Evolutionary conservation across 2,888 invertebrate genomes (phyloP).

Genomic region (Idaea biselata): DNA sequence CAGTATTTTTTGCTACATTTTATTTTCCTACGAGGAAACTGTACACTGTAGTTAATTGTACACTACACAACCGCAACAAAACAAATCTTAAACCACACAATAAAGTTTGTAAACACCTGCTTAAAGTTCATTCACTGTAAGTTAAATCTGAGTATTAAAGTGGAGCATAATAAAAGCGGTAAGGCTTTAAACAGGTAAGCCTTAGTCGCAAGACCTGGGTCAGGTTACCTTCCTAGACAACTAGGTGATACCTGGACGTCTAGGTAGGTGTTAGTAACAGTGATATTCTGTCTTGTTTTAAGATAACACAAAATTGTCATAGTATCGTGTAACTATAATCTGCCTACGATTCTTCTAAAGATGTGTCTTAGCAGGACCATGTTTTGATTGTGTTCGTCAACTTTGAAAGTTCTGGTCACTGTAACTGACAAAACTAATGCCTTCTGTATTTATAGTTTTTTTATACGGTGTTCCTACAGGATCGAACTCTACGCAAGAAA

Average conservation of each 20-base stretch:
- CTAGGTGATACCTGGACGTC: conserved; percentile 42
- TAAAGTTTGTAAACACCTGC: conserved; percentile 4
- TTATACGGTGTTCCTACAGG: too few relatives aligned
- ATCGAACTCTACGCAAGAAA: too few relatives aligned
- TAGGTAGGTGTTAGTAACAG: background rate
- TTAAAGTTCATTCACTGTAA: conserved; percentile 31
- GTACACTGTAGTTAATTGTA: conserved; percentile 7
- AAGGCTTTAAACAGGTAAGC: conserved; percentile 55
- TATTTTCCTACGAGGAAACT: too few relatives aligned
- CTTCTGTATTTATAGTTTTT: too few relatives aligned
- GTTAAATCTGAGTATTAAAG: conserved; percentile 56
- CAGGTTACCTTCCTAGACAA: conserved; percentile 60
- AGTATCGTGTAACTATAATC: background rate
- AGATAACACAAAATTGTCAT: background rate
- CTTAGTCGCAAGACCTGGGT: conserved; percentile 50
- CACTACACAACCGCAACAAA: background rate
- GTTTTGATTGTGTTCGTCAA: too few relatives aligned
- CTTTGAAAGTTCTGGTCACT: too few relatives aligned
- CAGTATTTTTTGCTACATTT: conserved; percentile 8
- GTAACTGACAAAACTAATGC: too few relatives aligned
- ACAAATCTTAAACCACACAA: conserved; percentile 1
- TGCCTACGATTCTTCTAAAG: too few relatives aligned
- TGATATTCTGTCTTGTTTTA: background rate
- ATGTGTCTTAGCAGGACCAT: too few relatives aligned
- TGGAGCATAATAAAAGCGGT: conserved; percentile 56